phyloP scores from a whole-genome alignment of 2,888 invertebrate species.

The Leucophenga montana region DNA sequence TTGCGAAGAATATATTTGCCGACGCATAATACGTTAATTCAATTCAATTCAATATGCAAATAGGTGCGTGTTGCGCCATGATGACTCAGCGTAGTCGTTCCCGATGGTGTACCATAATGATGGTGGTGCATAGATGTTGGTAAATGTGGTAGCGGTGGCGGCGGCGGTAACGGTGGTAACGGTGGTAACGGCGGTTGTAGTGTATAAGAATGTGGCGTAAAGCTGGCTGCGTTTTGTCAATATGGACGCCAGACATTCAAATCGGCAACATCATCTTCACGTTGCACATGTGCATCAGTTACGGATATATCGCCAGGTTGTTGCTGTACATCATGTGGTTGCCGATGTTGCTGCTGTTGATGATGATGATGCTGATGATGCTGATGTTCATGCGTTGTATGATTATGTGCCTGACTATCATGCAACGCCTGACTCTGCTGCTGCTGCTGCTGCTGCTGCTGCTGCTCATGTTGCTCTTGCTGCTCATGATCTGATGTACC shows the following conservation, averaged over 20 bases:
- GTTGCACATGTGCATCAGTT: conserved; percentile 43
- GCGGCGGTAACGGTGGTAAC: conserved; percentile 32
- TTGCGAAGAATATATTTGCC: too few relatives aligned
- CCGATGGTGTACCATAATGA: not conserved
- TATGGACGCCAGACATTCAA: conserved; percentile 85
- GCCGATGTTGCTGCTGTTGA: conserved; percentile 71
- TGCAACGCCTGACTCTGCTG: conserved; percentile 63
- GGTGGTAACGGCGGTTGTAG: conserved; percentile 4
- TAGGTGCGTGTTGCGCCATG: conserved; percentile 45
- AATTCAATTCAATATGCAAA: conserved; percentile 68
- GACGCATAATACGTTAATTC: not conserved
- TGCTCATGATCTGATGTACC: conserved; percentile 69
- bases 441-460: conserved; percentile 48
- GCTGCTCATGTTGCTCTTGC: conserved; percentile 46
- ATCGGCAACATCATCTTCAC: conserved; percentile 71
- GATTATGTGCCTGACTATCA: conserved; percentile 45
- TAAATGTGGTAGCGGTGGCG: conserved; percentile 3
- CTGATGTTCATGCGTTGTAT: conserved; percentile 51
- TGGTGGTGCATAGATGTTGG: not conserved
- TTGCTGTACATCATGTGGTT: conserved; percentile 49
- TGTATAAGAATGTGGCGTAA: conserved; percentile 11
- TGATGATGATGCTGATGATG: conserved; percentile 70
- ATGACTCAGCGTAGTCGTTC: not conserved
- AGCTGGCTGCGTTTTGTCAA: conserved; percentile 72
- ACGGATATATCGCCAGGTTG: conserved; percentile 32